Base-by-base conservation (phyloP, 1,140 invertebrate genomes). In the Amyelois transitella region DNA sequence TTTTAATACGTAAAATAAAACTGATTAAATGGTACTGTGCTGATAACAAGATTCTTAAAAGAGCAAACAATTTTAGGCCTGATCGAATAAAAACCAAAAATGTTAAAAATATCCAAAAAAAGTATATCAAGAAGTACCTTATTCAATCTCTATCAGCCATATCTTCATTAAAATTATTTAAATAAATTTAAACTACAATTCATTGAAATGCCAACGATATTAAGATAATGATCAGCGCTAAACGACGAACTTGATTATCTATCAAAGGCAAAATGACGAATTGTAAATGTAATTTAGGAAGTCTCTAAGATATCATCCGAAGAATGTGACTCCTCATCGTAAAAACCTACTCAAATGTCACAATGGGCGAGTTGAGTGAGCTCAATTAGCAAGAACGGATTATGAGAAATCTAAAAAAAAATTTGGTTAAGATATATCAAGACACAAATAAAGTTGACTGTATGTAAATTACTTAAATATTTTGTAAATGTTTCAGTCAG, bases 301-400 rank as follows among this genome's bases (percentile, higher is more conserved):
- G 68, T 67, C 68, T 75, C 60, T 67, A 57, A 53, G 57, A 64
- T 77, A 86, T 81, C 79, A 53, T 60, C 62, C 53, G 55, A 71
- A 66, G 52, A 71, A 84, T 81, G 76, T 76, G 66, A 71, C 64
- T 72, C 74, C 65, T 83, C 81, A 81, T 81, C 78, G 32, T 38
- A 38, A 38, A 28, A 38, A 38, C 17, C 6, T 2, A 14, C 1
- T n/a, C n/a, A 14, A 3, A 14, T 12, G n/a, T 38, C 17, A 38
- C n/a, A 14, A 14, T 14, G n/a, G n/a, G 32, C 32, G 6, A 38
- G 32, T 38, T 14, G 25, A 2, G 8, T 32, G 12, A 32, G 25
- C 25, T n/a, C n/a, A 6, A 32, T 6, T 32, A 28, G 25, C 7
- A 12, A 28, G 7, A 28, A 10, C 12, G 12, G 12, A 1, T 28